Base-by-base conservation (phyloP, 2,113 vertebrate species). In the Aleadryas rufinucha region DNA sequence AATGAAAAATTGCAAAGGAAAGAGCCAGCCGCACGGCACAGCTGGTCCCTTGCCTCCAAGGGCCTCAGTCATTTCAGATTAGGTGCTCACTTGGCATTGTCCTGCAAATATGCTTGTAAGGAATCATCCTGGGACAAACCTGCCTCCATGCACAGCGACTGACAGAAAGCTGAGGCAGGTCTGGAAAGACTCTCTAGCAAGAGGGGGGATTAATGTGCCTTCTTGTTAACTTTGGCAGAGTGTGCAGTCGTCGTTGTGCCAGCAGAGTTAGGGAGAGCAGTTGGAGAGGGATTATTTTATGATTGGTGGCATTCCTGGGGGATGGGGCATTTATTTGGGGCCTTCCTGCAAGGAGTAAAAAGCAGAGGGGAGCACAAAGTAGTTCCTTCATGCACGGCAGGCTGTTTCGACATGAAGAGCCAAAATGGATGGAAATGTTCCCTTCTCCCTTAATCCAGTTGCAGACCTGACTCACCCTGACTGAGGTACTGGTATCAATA, bases 151-250 rank as follows among this genome's bases (percentile, higher is more conserved):
- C 2, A 7, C 31, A 50, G 78, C 59, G 15, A 28, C 37, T 1
- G 13, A 64, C 63, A 83, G 85, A 90, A 93, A 74, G 63, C 75
- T 91, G 24, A 59, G 80, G 61, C 42, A 54, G 84, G 82, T 83
- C 93, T 93, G 95, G 85, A 96, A 93, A 94, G 92, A 2, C 93
- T 95, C 85, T 84, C 47, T 31, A 66, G 60, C 86, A 70, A 52
- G 87, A 59, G 60, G 8, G 53, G 60, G 89, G 91, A 93, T 94
- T 90, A 87, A 64, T 2, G 7, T 91, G 75, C 63, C 63, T 76
- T 57, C 75, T 83, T 94, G 87, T 90, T 92, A 95, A 74, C 83
- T 94, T 87, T 90, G 86, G 88, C 93, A 89, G 79, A 4, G 3
- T 2, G 21, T 10, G 10, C 27, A 37, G 65, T 24, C 3, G 0